A percentile compares a stretch with the other conserved stretches of the same genome.
Conservation (phyloP, 2,888 invertebrate species). For the Cheilosia grossa region DNA sequence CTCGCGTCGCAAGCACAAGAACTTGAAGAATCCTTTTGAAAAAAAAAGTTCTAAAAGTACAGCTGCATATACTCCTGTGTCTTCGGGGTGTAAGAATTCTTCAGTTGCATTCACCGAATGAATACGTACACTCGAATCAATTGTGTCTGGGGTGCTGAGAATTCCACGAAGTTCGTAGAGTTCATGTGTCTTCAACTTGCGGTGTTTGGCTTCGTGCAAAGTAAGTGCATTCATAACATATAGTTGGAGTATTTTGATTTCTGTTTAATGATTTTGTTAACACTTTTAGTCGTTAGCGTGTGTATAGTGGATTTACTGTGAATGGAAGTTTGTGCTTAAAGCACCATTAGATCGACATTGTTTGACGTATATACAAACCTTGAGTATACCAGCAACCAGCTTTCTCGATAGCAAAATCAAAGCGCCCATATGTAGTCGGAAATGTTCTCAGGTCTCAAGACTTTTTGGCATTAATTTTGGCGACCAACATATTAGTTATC, state of each 20-base stretch:
- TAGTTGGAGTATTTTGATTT: background rate
- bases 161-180: constrained; percentile 58
- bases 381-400: too few species aligned
- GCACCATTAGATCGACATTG: too few species aligned
- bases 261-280: constrained; percentile 17
- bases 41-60: constrained; percentile 28
- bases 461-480: too few species aligned
- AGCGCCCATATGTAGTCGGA: too few species aligned
- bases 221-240: constrained; percentile 3
- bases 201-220: constrained; percentile 8
- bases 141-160: constrained; percentile 41
- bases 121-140: constrained; percentile 38
- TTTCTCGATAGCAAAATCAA: too few species aligned
- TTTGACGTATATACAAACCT: too few species aligned
- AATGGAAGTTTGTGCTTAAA: too few species aligned
- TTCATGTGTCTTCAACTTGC: constrained; percentile 53
- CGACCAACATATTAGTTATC: too few species aligned
- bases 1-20: constrained; percentile 33
- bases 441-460: too few species aligned
- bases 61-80: background rate
- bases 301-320: background rate
- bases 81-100: constrained; percentile 8
- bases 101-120: constrained; percentile 26
- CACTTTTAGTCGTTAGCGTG: background rate
- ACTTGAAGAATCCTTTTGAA: constrained; percentile 52